Percentiles rank a stretch among this genome's conserved stretches.
phyloP scores from a whole-genome alignment of 2,888 invertebrate genomes.

The Chromoteleia sp. region DNA sequence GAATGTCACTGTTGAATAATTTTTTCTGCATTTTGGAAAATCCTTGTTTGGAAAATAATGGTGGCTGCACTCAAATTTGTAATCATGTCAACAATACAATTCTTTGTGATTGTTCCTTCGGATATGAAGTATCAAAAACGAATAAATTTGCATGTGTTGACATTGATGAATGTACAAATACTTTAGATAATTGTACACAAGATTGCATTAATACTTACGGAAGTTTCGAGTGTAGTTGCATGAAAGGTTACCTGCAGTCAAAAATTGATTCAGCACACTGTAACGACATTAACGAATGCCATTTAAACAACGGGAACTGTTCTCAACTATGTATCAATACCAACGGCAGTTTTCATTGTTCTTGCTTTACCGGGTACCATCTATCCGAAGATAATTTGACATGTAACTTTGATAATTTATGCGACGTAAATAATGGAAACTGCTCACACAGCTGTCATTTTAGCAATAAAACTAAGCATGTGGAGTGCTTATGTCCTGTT shows the following conservation, averaged over 20 bases:
- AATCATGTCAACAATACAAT: conserved; percentile 75
- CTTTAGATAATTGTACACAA: conserved; percentile 83
- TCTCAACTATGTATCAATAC: conserved; percentile 85
- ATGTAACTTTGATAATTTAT: conserved; percentile 78
- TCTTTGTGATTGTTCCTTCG: conserved; percentile 86
- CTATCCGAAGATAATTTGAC: conserved; percentile 76
- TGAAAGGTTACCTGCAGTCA: conserved; percentile 82
- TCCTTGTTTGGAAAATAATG: conserved; percentile 84
- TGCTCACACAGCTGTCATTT: conserved; percentile 86
- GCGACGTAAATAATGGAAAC: conserved; percentile 79
- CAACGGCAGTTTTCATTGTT: conserved; percentile 84
- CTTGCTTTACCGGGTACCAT: conserved; percentile 83
- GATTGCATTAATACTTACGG: conserved; percentile 85
- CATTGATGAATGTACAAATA: conserved; percentile 82
- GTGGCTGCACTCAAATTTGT: conserved; percentile 85
- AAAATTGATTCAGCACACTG: conserved; percentile 83
- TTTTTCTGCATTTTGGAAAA: conserved; percentile 85
- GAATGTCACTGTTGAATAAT: conserved; percentile 78
- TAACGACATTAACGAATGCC: conserved; percentile 84
- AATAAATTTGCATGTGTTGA: conserved; percentile 83
- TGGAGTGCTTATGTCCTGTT: conserved; percentile 86
- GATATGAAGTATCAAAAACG: conserved; percentile 83
- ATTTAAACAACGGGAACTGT: conserved; percentile 86
- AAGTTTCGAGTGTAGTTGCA: conserved; percentile 86
- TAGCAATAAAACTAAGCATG: conserved; percentile 82